Base-by-base conservation (phyloP, 1,140 invertebrate species). In the Calliphora vicina region DNA sequence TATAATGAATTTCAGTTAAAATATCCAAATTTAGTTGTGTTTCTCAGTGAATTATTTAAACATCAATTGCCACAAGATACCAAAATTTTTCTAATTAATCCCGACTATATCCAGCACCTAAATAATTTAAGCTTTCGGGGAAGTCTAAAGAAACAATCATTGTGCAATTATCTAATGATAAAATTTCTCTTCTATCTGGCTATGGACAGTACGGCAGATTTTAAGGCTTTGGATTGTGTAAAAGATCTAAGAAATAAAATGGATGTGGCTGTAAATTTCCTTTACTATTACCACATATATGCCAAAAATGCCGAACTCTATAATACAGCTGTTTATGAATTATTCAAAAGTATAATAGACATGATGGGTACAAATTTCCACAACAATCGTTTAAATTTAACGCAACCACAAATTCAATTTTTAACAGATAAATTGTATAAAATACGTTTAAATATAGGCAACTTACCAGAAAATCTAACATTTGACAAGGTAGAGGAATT, bases 81-180 rank as follows among this genome's bases (percentile, higher is more conserved):
- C n/a, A 6, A 17, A n/a, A 57, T 57, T 57, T 2, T 57, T 17
- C 6, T 57, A 57, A 57, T 13, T 17, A 57, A 57, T n/a, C 15
- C 50, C 17, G 5, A 57, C 2, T 57, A 57, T n/a, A 17, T 57
- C 2, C 50, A 57, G n/a, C 12, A 57, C 4, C 15, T 57, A 17
- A 57, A 57, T 6, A 8, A 57, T 15, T 17, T 17, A n/a, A n/a
- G n/a, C 13, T 10, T 57, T 2, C 6, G 17, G 50, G 27, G 42
- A 1, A 76, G 8, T 76, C 0, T 27, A 35, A 13, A 76, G 10
- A 17, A 13, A 6, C 8, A n/a, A 17, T n/a, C n/a, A n/a, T n/a
- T 35, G 27, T 42, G 73, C 17, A 76, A 35, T 42, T 76, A 76
- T n/a, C 20, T 76, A n/a, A 76, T 76, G 73, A 6, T 76, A 27